Base-by-base conservation (phyloP, 2,888 invertebrate species). In the Azorinus chamasolen region DNA sequence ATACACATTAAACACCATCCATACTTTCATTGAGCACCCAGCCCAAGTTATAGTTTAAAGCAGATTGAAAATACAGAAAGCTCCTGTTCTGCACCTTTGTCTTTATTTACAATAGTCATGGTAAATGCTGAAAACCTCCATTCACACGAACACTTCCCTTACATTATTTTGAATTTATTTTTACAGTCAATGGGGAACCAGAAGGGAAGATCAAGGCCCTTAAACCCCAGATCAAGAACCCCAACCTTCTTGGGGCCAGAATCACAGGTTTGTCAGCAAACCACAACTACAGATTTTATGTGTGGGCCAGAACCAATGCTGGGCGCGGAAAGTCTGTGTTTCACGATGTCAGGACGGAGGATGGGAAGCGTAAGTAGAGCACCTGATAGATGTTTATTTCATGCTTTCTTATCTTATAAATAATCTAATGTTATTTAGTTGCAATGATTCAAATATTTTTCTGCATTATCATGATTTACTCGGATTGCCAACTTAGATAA, bases 261-360 rank as follows among this genome's bases (percentile, higher is more conserved):
- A 94, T 99, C 85, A 97, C 97, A 1, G 96, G 96, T 0, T 94
- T 99, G n/a, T 95, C 96, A 86, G 95, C 97, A 0, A 96, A 96
- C 88, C 97, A 97, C 0, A 97, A 97, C 91, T 99, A 99, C 93
- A 95, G 95, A 41, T 93, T 95, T 77, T 93, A 93, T 70, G 96
- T 99, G 80, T 95, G 95, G 84, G 99, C 98, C 0, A 96, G 96
- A 50, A 99, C 99, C 0, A 95, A 95, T 84, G 96, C 96, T 58
- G 99, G 99, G 14, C 96, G 96, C 90, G 99, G 99, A n/a, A 96
- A 97, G 82, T 90, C 93, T 22, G 92, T 90, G 58, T 93, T 87
- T 77, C 79, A 91, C 2, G 92, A 92, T 66, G 89, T 90, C 37
- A 78, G 82, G 68, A 92, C 92, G 18, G 79, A 90, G 18, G 82